Conservation (phyloP, 1,140 invertebrate genomes). For the Sesamia nonagrioides region DNA sequence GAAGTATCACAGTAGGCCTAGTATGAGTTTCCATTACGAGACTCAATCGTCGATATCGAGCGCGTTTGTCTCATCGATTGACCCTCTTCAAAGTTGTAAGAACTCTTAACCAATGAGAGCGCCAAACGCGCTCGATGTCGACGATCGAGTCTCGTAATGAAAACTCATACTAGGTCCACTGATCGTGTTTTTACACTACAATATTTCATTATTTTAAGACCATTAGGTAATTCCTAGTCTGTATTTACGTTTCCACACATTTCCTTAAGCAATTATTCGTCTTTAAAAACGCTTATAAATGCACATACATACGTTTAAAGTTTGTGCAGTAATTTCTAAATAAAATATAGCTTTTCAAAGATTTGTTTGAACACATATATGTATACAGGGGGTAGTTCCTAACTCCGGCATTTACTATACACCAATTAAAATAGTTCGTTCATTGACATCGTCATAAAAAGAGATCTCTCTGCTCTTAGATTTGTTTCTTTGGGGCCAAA, state of each 20-base stretch:
- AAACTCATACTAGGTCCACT: too few species aligned
- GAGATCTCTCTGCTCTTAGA: constrained; percentile 76
- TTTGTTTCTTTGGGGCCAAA: constrained; percentile 83
- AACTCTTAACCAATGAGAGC: too few species aligned
- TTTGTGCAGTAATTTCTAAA: not conserved
- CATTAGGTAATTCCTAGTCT: constrained; percentile 34
- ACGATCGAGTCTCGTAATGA: too few species aligned
- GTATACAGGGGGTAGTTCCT: constrained; percentile 59
- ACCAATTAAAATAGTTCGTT: constrained; percentile 46
- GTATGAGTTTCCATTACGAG: too few species aligned
- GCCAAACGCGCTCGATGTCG: too few species aligned
- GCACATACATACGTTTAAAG: not conserved
- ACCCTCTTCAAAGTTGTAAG: too few species aligned
- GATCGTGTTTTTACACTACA: not conserved
- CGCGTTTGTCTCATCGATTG: too few species aligned
- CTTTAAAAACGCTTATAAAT: constrained; percentile 17
- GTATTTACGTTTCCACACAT: constrained; percentile 19
- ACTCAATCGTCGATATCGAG: too few species aligned
- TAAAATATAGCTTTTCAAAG: constrained; percentile 5
- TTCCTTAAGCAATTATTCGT: constrained; percentile 29
- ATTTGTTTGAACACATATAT: constrained; percentile 7
- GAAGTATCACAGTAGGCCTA: too few species aligned
- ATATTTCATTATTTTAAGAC: constrained; percentile 20
- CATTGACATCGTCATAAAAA: constrained; percentile 52
- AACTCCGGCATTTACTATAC: constrained; percentile 56